These are phyloP conservation scores for Falco novaeseelandiae DNA, from an alignment of 2,797 vertebrate species.

Conservation along the genomic window DNA sequence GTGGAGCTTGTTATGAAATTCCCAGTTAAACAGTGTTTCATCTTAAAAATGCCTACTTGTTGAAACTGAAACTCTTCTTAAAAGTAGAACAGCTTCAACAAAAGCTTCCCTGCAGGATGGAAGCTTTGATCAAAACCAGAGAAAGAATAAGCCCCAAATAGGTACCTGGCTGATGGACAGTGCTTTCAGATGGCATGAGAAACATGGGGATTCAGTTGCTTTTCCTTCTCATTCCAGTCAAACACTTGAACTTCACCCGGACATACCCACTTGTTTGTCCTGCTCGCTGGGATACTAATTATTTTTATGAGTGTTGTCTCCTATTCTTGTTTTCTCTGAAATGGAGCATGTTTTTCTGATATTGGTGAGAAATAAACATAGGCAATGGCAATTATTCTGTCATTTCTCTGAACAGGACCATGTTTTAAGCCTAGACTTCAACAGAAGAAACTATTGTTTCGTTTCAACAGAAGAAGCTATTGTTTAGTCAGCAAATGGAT, in stretches of 20 bases:
- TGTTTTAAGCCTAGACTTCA: background rate
- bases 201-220: background rate
- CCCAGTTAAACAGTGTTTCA: background rate
- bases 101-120: background rate
- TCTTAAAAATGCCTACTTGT: background rate
- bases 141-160: background rate
- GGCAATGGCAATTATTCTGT: background rate
- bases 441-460: background rate
- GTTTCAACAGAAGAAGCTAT: constrained; percentile 29
- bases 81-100: background rate
- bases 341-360: constrained; percentile 2
- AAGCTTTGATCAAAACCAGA: background rate
- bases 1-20: background rate
- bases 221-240: background rate
- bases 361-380: background rate
- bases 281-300: background rate
- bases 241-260: background rate
- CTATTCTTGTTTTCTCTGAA: constrained; percentile 6
- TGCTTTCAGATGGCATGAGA: background rate
- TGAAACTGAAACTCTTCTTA: background rate
- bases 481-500: constrained; percentile 11
- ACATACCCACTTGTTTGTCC: background rate
- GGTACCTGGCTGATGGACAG: background rate
- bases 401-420: background rate
- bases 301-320: background rate